Conservation (phyloP, 2,113 vertebrate genomes). For the Myanophis thanlyinensis region DNA sequence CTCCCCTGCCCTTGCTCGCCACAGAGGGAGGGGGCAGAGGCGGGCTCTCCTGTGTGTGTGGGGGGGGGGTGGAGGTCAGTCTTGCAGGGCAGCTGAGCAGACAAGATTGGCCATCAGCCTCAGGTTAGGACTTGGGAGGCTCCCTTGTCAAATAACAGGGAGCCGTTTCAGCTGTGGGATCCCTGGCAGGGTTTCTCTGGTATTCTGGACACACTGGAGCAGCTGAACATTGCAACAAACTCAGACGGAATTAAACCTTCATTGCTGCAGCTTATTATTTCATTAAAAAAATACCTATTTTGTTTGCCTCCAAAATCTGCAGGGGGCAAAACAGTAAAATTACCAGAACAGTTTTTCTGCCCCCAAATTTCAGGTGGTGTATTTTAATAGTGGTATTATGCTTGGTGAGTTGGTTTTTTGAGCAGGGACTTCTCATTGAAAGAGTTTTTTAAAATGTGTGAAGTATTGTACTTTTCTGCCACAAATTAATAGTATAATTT, state of each 20-base stretch:
- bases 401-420: not conserved
- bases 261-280: not conserved
- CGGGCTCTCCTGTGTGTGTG: not conserved
- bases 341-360: not conserved
- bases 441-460: not conserved
- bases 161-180: not conserved
- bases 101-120: not conserved
- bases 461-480: not conserved
- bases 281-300: not conserved
- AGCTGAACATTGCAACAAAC: not conserved
- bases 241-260: not conserved
- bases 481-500: not conserved
- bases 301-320: not conserved
- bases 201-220: not conserved
- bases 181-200: not conserved
- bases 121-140: not conserved
- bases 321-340: not conserved
- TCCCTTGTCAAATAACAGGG: not conserved
- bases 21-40: not conserved
- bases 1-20: not conserved
- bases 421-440: not conserved
- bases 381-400: not conserved
- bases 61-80: no score
- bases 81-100: not conserved
- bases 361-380: not conserved